These are phyloP conservation scores for Cynoglossus semilaevis DNA, from an alignment of 2,113 vertebrate species.

Conservation along the genomic window DNA sequence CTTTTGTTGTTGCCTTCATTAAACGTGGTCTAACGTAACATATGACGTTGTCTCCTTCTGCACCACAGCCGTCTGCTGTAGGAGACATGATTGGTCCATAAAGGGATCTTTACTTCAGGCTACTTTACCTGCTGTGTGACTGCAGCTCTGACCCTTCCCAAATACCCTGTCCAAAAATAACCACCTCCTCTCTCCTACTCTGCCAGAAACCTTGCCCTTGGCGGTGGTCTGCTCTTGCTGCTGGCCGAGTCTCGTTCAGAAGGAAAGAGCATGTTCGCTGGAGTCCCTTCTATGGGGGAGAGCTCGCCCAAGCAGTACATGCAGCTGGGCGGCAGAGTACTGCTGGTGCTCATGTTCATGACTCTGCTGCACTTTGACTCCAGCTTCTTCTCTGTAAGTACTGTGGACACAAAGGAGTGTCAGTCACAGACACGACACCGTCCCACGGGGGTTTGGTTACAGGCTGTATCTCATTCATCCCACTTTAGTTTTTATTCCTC, in stretches of 20 bases:
- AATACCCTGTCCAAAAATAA: slow-evolving; percentile 15
- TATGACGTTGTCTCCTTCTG: too few relatives aligned
- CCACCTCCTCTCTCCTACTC: not conserved
- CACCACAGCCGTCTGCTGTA: too few relatives aligned
- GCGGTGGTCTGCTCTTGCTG: slow-evolving; percentile 91
- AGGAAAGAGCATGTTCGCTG: slow-evolving; percentile 98
- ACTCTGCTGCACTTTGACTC: slow-evolving; percentile 94
- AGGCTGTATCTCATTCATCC: too few relatives aligned
- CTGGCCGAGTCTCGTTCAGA: slow-evolving; percentile 94
- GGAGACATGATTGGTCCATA: too few relatives aligned
- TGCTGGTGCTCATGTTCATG: slow-evolving; percentile 99
- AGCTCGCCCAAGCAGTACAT: slow-evolving; percentile 98
- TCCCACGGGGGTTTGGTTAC: too few relatives aligned
- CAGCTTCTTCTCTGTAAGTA: slow-evolving; percentile 92
- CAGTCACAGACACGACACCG: too few relatives aligned
- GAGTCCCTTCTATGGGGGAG: slow-evolving; percentile 93
- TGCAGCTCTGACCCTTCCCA: not conserved
- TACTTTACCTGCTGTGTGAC: not conserved
- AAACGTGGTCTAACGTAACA: too few relatives aligned
- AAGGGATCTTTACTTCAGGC: not conserved
- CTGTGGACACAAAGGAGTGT: not conserved
- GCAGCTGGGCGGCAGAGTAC: slow-evolving; percentile 92
- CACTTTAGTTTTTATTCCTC: too few relatives aligned
- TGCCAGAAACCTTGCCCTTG: slow-evolving; percentile 90
- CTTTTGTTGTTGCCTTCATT: too few relatives aligned